Evolutionary conservation across 37 sponge, comb jelly and placozoan species (phyloP).

Genomic region (Beroe ovata): DNA sequence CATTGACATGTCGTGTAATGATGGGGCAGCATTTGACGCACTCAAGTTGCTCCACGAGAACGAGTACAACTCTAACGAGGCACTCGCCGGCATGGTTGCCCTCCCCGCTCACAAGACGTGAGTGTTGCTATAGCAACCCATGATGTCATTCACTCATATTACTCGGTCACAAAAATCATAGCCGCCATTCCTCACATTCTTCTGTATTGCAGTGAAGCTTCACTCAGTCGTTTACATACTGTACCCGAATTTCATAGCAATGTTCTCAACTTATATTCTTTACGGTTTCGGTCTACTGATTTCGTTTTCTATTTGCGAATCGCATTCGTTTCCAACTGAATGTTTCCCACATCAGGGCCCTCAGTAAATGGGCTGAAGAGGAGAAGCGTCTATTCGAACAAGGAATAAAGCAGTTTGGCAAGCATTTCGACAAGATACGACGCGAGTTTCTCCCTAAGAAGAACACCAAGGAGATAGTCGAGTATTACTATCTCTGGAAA

Average conservation of each 20-base stretch:
- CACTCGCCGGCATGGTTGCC: conserved; percentile 52
- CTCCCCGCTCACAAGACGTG: conserved; percentile 51
- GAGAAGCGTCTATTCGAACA: conserved; percentile 63
- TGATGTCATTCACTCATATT: neutral
- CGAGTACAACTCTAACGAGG: conserved; percentile 40
- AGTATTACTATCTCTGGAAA: conserved; percentile 64
- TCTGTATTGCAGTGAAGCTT: no score
- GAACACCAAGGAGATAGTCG: conserved; percentile 63
- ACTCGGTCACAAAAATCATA: neutral
- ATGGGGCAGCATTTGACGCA: conserved; percentile 46
- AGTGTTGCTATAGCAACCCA: conserved; percentile 21
- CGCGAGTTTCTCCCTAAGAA: conserved; percentile 59
- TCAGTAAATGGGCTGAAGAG: conserved; percentile 56
- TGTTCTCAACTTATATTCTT: no score
- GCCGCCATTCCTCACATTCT: neutral
- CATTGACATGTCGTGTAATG: conserved; percentile 39
- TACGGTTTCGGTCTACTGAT: no score
- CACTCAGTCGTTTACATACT: no score
- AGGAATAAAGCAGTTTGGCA: conserved; percentile 59
- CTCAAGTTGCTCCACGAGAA: conserved; percentile 36
- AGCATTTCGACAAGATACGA: conserved; percentile 66
- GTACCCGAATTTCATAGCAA: no score
- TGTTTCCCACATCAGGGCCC: no score
- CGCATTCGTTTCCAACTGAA: no score
- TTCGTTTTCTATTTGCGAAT: no score